These are phyloP conservation scores for Anolis carolinensis DNA, from an alignment of 2,113 vertebrate genomes.

Conservation along the genomic window DNA sequence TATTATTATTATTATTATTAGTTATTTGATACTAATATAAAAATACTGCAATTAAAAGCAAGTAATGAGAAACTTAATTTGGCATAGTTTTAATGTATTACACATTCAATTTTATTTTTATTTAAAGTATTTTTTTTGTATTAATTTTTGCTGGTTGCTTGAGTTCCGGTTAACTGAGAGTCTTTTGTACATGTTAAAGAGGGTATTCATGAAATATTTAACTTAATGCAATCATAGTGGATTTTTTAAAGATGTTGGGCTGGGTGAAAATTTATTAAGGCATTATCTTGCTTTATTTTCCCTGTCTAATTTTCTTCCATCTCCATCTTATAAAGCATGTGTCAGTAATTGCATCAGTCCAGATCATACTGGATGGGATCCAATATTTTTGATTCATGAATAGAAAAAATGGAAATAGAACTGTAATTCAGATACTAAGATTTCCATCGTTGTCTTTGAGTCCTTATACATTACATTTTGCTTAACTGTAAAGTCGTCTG, in stretches of 20 bases:
- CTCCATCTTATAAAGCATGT: no score
- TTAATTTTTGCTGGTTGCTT: no score
- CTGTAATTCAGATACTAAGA: not conserved
- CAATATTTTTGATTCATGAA: no score
- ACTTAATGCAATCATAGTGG: not conserved
- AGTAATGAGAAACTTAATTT: no score
- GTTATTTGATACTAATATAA: no score
- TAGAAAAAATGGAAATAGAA: not conserved
- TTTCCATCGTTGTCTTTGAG: not conserved
- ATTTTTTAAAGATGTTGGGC: not conserved
- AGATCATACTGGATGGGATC: not conserved
- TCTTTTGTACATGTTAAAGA: not conserved
- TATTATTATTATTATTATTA: no score
- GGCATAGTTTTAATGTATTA: no score
- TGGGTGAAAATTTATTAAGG: not conserved
- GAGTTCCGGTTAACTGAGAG: no score
- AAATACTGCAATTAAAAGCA: no score
- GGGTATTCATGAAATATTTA: not conserved
- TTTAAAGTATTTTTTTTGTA: no score
- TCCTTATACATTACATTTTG: not conserved
- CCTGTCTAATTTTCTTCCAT: not conserved
- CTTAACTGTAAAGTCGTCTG: not conserved
- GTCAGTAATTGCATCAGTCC: no score
- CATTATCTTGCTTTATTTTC: not conserved
- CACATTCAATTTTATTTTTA: no score